Percentiles rank a stretch among this genome's conserved stretches.
phyloP scores from a whole-genome alignment of 2,888 invertebrate genomes.

The Eilema depressum region DNA sequence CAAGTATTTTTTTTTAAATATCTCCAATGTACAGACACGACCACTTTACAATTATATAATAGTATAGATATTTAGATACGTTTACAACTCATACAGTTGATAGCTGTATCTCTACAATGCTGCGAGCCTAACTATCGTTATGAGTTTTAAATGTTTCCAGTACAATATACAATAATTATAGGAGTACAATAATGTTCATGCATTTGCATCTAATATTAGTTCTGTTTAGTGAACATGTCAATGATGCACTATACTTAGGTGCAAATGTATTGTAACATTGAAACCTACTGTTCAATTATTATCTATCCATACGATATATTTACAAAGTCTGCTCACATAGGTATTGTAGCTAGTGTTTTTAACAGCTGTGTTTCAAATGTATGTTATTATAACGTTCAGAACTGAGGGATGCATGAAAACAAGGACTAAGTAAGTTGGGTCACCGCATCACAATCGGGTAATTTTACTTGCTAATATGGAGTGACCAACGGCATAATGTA shows the following conservation, averaged over 20 bases:
- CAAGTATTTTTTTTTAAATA: too few relatives aligned
- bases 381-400: constrained; percentile 22
- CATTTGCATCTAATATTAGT: constrained; percentile 18
- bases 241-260: not conserved
- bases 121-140: constrained; percentile 15
- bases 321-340: too few relatives aligned
- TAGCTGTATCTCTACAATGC: not conserved
- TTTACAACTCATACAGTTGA: constrained; percentile 18
- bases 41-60: too few relatives aligned
- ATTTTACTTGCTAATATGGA: constrained; percentile 74
- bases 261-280: too few relatives aligned
- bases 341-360: too few relatives aligned
- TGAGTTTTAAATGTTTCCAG: constrained; percentile 23
- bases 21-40: too few relatives aligned
- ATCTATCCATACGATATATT: too few relatives aligned
- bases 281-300: too few relatives aligned
- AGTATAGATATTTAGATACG: too few relatives aligned
- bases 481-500: constrained; percentile 57
- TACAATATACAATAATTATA: constrained; percentile 1
- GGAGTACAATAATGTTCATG: constrained; percentile 4
- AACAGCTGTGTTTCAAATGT: too few relatives aligned
- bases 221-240: not conserved
- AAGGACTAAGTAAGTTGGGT: constrained; percentile 56
- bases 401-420: constrained; percentile 34
- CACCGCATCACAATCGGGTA: constrained; percentile 61